Evolutionary conservation across 2,113 vertebrate species (phyloP), one percentile per base, ranked within the genome.

Genomic region (Lepus europaeus): DNA sequence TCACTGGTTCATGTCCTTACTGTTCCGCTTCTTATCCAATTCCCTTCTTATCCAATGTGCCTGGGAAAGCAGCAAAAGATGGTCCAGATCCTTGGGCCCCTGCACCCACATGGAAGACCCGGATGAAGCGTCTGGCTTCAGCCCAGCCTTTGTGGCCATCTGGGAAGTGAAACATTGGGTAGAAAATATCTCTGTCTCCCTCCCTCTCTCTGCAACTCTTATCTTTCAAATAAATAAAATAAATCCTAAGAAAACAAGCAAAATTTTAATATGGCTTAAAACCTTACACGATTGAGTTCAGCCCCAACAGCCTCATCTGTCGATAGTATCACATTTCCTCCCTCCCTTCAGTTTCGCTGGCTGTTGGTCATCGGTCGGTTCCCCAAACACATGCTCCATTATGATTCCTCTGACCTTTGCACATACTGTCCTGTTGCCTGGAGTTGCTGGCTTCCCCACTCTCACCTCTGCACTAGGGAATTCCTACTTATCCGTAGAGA

Each of bases 261-360:
- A 36, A 73, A 89, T 22, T 82, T 94, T 90, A 92, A n/a, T 73
- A 19, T 49, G 63, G 19, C 10, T 84, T 82, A 79, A 86, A 69
- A 86, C 45, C n/a, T 25, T 80, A 33, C 27, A 51, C 87, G 68
- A 87, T 89, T 56, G 63, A 59, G 91, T 69, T 63, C 3, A 73
- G 1, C 53, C 31, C 80, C 25, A 79, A n/a, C 82, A 89, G 79
- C 14, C 16, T 31, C 61, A 70, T n/a, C 39, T 69, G n/a, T 64
- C 36, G 77, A 2, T 64, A 9, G 64, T 61, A 25, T 53, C 5
- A 39, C 9, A 5, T 10, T 39, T 29, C 49, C 3, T 77, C 19
- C 45, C 31, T 36, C 1, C 23, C 74, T 87, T 69, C 39, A 66
- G 27, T 70, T 69, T 92, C 39, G 59, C 49, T 87, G 29, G 2